Conservation (phyloP, 2,888 invertebrate genomes). For the Steinernema scapterisci region DNA sequence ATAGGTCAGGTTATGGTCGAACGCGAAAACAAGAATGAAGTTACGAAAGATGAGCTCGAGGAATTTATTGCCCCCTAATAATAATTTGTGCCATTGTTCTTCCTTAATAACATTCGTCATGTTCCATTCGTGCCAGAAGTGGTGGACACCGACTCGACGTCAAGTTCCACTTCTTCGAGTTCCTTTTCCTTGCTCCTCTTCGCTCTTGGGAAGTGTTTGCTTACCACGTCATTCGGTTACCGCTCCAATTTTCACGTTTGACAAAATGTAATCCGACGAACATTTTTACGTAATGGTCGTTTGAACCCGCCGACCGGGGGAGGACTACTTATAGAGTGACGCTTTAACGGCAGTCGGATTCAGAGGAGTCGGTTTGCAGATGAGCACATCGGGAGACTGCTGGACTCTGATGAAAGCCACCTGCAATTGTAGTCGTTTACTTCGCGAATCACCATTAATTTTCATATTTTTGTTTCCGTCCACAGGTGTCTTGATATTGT, state of each 20-base stretch:
- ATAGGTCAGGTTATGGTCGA: background rate
- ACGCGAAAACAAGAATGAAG: background rate
- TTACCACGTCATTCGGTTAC: slow-evolving; percentile 14
- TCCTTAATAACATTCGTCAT: slow-evolving; percentile 24
- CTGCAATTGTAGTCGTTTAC: too few relatives aligned
- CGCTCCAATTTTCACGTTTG: background rate
- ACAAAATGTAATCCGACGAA: slow-evolving; percentile 20
- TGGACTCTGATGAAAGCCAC: too few relatives aligned
- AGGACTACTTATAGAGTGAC: too few relatives aligned
- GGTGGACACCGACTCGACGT: background rate
- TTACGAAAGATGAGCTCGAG: slow-evolving; percentile 18
- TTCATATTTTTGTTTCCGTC: too few relatives aligned
- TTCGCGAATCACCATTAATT: too few relatives aligned
- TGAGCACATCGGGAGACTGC: too few relatives aligned
- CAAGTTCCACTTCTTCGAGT: background rate
- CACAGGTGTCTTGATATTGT: too few relatives aligned
- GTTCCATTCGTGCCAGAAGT: background rate
- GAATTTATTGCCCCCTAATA: slow-evolving; percentile 25
- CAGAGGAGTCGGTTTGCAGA: too few relatives aligned
- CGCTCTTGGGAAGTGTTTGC: slow-evolving; percentile 3
- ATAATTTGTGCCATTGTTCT: slow-evolving; percentile 21
- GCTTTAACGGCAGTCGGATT: too few relatives aligned
- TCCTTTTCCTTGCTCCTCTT: background rate
- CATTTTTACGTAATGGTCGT: slow-evolving; percentile 13
- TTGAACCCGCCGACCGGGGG: background rate